Evolutionary conservation across 2,888 invertebrate genomes (phyloP), one percentile per base, ranked within the genome.

Genomic region (Cynaeus angustus): DNA sequence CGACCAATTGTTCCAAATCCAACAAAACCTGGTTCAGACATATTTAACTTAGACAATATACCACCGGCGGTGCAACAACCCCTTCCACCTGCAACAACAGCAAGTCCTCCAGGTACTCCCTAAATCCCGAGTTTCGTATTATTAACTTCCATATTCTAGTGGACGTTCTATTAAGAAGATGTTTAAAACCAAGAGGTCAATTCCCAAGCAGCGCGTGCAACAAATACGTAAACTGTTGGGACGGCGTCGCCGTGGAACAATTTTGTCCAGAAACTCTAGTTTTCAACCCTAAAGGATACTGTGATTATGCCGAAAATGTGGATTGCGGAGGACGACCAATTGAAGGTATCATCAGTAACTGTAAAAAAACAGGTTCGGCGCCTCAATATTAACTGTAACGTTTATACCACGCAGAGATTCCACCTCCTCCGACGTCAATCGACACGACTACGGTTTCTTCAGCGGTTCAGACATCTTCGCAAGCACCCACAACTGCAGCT

Each of bases 221-320:
- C 43, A 89, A 87, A 76, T 92, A 90, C 80, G 78, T 92, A 9
- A 91, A 92, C 81, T 92, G 92, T 80, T 92, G 92, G 92, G 91
- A 92, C 75, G 91, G 90, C 0, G 87, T 87, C 74, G 90, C 89
- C 0, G 86, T 89, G 16, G 92, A 92, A 75, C 89, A 91, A 80
- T 87, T 88, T 13, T 92, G 92, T 71, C 91, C 91, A 0, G 83
- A 84, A 7, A 90, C 89, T 0, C 80, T 91, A 3, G 79, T 90
- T 37, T 92, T 92, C 82, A 78, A 72, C 68, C 89, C 90, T 0
- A 88, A 87, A 0, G 83, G 85, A 59, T 89, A 88, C 74, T 92
- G 92, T 70, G 92, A 92, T 77, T 92, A 89, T 77, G 85, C 88
- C 0, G 85, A 87, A 72, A 90, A 89, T 75, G 91, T 92, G 1